Conservation (phyloP, 2,113 vertebrate genomes). For the Brienomyrus brachyistius region DNA sequence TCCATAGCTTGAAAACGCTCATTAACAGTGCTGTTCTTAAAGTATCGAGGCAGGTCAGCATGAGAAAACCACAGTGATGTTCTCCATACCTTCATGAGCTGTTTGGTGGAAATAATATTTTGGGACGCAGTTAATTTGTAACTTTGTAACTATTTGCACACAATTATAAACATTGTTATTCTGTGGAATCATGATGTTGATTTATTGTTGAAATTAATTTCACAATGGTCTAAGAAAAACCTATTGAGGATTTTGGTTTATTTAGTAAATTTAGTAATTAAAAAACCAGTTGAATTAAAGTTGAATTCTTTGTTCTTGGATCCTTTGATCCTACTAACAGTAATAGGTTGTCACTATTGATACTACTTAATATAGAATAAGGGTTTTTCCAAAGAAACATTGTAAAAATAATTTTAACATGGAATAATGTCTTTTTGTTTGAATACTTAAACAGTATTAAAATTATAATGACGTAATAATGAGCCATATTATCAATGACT, state of each 20-base stretch:
- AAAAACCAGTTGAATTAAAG: background rate
- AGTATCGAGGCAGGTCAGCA: background rate
- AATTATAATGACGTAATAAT: background rate
- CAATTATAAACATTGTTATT: background rate
- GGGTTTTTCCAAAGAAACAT: background rate
- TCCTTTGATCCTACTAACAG: background rate
- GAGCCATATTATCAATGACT: background rate
- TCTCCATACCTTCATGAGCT: background rate
- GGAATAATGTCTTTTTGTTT: background rate
- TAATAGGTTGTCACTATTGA: background rate
- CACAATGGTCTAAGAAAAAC: background rate
- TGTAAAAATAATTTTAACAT: background rate
- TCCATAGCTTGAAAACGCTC: background rate
- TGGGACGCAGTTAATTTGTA: background rate
- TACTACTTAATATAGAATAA: background rate
- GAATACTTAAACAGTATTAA: background rate
- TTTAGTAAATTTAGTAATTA: background rate
- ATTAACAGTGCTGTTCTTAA: background rate
- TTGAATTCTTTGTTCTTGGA: background rate
- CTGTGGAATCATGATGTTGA: background rate
- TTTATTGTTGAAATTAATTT: background rate
- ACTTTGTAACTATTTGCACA: background rate
- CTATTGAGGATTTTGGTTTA: background rate
- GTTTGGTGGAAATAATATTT: background rate
- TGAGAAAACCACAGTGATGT: background rate